Conservation (phyloP, 1,140 invertebrate species). For the Euborellia annulipes region DNA sequence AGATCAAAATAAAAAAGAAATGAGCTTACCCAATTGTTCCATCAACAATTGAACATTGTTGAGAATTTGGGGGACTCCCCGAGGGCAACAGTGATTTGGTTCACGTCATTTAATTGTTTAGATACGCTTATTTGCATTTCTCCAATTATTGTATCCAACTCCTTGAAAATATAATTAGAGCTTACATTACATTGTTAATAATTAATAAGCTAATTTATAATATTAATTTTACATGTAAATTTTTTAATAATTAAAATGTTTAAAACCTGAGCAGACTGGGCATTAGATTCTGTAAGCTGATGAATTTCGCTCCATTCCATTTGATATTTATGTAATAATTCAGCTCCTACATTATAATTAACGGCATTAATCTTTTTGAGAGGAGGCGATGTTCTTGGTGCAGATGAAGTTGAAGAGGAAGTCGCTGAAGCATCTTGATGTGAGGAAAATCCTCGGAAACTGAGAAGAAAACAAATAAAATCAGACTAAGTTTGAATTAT, state of each 20-base stretch:
- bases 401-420: no score
- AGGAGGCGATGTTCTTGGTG: not conserved
- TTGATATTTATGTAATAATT: conserved; percentile 43
- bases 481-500: conserved; percentile 6
- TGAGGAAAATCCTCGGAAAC: not conserved
- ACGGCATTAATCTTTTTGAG: conserved; percentile 25
- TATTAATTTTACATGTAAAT: not conserved
- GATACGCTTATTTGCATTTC: conserved; percentile 35
- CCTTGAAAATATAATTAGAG: conserved; percentile 16
- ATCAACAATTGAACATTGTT: conserved; percentile 38
- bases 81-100: conserved; percentile 33
- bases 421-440: no score
- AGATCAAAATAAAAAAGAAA: conserved; percentile 1
- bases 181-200: not conserved
- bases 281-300: conserved; percentile 42
- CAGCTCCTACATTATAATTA: conserved; percentile 38
- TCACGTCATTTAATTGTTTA: conserved; percentile 34
- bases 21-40: conserved; percentile 36
- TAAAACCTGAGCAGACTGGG: conserved; percentile 35
- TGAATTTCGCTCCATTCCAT: conserved; percentile 47
- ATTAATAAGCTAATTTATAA: not conserved
- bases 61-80: conserved; percentile 39
- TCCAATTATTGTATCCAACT: conserved; percentile 37
- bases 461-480: conserved; percentile 1
- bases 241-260: conserved; percentile 3